Conservation (phyloP, 2,888 invertebrate species). For the Cephus rjabovi region DNA sequence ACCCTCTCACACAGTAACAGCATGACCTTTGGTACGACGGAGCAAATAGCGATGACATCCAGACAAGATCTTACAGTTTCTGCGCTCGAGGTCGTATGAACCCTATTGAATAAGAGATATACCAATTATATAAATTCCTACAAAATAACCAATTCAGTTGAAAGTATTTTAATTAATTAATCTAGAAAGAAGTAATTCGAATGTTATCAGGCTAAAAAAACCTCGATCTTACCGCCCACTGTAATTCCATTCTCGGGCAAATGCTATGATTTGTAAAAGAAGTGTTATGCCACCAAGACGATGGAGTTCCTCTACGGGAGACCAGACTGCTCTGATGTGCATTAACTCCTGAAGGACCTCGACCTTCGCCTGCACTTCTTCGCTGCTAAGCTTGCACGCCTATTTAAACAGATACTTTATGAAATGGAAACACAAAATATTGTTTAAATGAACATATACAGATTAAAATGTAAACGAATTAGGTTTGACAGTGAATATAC, state of each 20-base stretch:
- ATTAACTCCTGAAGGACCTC: slow-evolving; percentile 82
- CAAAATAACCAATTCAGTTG: not conserved
- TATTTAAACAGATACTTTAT: slow-evolving; percentile 24
- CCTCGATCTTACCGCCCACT: slow-evolving; percentile 74
- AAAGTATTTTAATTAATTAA: too few relatives aligned
- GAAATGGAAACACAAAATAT: not conserved
- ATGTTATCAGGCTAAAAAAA: not conserved
- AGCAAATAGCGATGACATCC: slow-evolving; percentile 91
- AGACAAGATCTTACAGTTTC: slow-evolving; percentile 86
- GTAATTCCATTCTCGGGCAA: slow-evolving; percentile 93
- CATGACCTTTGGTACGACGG: slow-evolving; percentile 87
- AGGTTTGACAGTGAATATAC: not conserved
- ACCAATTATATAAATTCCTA: slow-evolving; percentile 11
- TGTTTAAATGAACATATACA: too few relatives aligned
- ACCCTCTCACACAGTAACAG: slow-evolving; percentile 80
- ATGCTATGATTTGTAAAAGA: slow-evolving; percentile 87
- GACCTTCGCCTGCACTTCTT: slow-evolving; percentile 88
- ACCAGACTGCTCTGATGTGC: slow-evolving; percentile 83
- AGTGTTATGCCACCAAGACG: slow-evolving; percentile 86
- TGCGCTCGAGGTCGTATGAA: slow-evolving; percentile 69
- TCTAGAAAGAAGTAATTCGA: not conserved
- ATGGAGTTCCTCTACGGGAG: slow-evolving; percentile 88
- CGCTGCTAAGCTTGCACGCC: slow-evolving; percentile 74
- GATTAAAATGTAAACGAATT: not conserved
- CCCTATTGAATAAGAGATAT: slow-evolving; percentile 30